A percentile compares a stretch with the other conserved stretches of the same genome.
Conservation (phyloP, 1,140 invertebrate species). For the Dolichoris vasculosae region DNA sequence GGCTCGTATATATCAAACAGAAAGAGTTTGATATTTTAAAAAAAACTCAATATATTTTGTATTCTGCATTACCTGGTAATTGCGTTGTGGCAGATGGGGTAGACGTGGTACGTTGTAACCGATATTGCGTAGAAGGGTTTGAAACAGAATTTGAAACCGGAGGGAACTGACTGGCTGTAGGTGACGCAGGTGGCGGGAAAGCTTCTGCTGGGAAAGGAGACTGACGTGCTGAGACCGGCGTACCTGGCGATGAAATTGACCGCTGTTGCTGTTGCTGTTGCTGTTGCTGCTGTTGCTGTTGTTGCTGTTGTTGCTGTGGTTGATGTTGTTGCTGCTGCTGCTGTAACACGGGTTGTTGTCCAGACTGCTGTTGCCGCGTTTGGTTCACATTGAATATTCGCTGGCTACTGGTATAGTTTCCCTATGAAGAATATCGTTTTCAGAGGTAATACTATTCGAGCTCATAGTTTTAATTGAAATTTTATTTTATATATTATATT, state of each 20-base stretch:
- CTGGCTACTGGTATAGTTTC: conserved; percentile 71
- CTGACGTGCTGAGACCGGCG: conserved; percentile 74
- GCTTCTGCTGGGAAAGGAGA: conserved; percentile 77
- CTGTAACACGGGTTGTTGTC: conserved; percentile 54
- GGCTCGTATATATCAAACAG: background rate
- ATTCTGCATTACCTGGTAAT: conserved; percentile 77
- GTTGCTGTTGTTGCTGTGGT: conserved; percentile 61
- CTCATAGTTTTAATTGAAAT: background rate
- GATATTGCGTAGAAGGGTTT: conserved; percentile 76
- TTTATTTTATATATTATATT: background rate
- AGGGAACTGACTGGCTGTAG: conserved; percentile 72
- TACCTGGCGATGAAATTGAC: conserved; percentile 76
- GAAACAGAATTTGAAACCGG: conserved; percentile 75
- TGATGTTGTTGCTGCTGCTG: conserved; percentile 66
- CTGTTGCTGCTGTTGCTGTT: conserved; percentile 59
- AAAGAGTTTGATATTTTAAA: background rate
- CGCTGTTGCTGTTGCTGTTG: conserved; percentile 68
- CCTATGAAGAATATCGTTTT: conserved; percentile 55
- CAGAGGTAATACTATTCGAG: background rate
- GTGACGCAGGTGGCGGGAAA: conserved; percentile 75
- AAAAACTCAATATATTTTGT: background rate
- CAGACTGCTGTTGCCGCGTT: conserved; percentile 64
- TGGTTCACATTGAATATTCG: conserved; percentile 72
- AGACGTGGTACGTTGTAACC: conserved; percentile 79
- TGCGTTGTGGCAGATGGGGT: conserved; percentile 80